Base-by-base conservation (phyloP, 2,113 vertebrate species). In the Penelope pileata region DNA sequence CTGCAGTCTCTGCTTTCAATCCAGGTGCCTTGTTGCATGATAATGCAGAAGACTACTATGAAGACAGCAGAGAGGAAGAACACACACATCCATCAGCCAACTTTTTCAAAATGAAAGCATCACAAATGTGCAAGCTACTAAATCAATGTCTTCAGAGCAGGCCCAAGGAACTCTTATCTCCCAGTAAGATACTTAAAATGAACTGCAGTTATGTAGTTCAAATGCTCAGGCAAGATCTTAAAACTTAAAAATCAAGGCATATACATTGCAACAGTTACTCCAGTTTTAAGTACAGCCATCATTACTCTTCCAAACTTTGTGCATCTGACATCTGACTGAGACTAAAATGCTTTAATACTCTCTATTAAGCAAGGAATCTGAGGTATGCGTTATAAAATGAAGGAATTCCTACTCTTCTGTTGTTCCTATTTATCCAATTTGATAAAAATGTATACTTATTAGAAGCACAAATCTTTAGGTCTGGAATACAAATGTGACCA, bases 21-120 rank as follows among this genome's bases (percentile, higher is more conserved):
- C 10, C 59, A 56, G 7, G 6, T 34, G 11, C 21, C 22, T 59
- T 81, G 40, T 32, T 60, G 53, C 27, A 54, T 6, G 12, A 36
- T n/a, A 56, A 2, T 13, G 40, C 36, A n/a, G 17, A 83, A 2
- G 23, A 53, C n/a, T 62, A 30, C 17, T n/a, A 14, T 0, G 0
- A 83, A 90, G 48, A 10, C 26, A 48, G 30, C 12, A n/a, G 0
- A 67, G 14, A 58, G 19, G 7, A 85, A 81, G 8, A 59, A 16
- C 7, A 45, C 34, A 34, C 6, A 6, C 34, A 29, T 22, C n/a
- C 62, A 53, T 42, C 1, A 0, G 34, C 14, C 64, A 84, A 45
- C 12, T 7, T 87, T 43, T 63, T 53, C 17, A 59, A 72, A 80
- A 73, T 9, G 4, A 76, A 81, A 80, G 47, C 10, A 43, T 53